Percentiles rank a stretch among this genome's conserved stretches.
These are phyloP conservation scores for Anarhynchus alexandrinus DNA, from an alignment of 2,113 vertebrate genomes.

Conservation along the genomic window DNA sequence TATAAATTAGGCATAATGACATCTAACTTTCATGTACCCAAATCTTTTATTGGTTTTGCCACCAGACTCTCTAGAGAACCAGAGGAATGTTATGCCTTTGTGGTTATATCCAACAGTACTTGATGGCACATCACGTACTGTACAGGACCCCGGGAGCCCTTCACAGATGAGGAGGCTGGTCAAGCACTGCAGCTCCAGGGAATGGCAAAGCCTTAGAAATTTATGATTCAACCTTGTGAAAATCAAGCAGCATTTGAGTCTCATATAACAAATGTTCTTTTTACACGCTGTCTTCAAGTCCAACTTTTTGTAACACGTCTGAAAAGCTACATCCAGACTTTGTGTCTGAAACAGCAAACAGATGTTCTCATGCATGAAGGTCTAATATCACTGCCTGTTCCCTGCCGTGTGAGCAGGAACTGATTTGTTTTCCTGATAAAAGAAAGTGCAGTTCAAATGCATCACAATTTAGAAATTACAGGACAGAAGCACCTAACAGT, in stretches of 20 bases:
- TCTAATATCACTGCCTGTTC: background rate
- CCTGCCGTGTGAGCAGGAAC: background rate
- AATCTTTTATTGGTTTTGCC: background rate
- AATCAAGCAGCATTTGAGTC: background rate
- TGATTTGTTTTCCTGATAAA: background rate
- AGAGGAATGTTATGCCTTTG: background rate
- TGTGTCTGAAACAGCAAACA: background rate
- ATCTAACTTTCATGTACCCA: background rate
- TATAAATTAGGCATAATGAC: background rate
- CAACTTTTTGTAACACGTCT: background rate
- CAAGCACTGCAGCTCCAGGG: background rate
- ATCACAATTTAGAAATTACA: background rate
- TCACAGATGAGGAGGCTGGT: background rate
- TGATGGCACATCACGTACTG: background rate
- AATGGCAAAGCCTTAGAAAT: background rate
- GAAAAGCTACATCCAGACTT: background rate
- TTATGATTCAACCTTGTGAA: background rate
- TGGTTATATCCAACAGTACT: background rate
- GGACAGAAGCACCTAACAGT: background rate
- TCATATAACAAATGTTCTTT: background rate
- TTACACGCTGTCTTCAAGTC: background rate
- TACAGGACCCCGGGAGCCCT: background rate
- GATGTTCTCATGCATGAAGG: background rate
- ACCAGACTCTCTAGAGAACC: background rate
- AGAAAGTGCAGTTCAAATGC: background rate